phyloP scores from a whole-genome alignment of 2,888 invertebrate genomes.

The Melieria omissa region DNA sequence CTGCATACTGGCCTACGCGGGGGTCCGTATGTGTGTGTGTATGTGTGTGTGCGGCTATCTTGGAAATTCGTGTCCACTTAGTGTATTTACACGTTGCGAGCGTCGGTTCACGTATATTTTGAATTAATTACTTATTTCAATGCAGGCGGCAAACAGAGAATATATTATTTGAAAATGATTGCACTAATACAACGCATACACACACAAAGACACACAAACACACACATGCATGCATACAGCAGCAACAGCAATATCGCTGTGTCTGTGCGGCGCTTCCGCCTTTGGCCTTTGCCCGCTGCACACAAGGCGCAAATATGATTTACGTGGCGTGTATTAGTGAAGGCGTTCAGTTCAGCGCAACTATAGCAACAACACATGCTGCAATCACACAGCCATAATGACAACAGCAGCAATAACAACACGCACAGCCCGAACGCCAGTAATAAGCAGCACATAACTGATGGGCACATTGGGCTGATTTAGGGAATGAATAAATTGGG shows the following conservation, averaged over 20 bases:
- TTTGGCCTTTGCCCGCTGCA: too few relatives aligned
- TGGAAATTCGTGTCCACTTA: slow-evolving; percentile 13
- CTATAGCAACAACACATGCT: too few relatives aligned
- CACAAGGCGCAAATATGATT: too few relatives aligned
- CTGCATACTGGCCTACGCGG: not conserved
- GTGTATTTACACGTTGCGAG: slow-evolving; percentile 21
- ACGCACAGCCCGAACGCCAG: not conserved
- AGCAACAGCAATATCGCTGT: too few relatives aligned
- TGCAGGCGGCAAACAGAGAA: slow-evolving; percentile 34
- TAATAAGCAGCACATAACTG: not conserved
- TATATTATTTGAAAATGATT: slow-evolving; percentile 37
- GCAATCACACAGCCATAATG: not conserved
- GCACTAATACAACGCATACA: slow-evolving; percentile 33
- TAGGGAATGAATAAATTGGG: slow-evolving; percentile 10
- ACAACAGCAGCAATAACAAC: slow-evolving; percentile 13
- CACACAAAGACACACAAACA: not conserved
- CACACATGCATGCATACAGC: too few relatives aligned
- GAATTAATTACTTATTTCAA: slow-evolving; percentile 42
- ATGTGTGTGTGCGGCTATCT: slow-evolving; percentile 5
- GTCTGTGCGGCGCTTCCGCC: not conserved
- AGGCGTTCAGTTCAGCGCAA: too few relatives aligned
- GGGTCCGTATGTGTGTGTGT: not conserved
- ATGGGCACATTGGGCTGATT: slow-evolving; percentile 12
- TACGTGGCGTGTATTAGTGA: too few relatives aligned
- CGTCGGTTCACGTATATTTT: slow-evolving; percentile 26